Base-by-base conservation (phyloP, 2,888 invertebrate genomes). In the Dione juno region DNA sequence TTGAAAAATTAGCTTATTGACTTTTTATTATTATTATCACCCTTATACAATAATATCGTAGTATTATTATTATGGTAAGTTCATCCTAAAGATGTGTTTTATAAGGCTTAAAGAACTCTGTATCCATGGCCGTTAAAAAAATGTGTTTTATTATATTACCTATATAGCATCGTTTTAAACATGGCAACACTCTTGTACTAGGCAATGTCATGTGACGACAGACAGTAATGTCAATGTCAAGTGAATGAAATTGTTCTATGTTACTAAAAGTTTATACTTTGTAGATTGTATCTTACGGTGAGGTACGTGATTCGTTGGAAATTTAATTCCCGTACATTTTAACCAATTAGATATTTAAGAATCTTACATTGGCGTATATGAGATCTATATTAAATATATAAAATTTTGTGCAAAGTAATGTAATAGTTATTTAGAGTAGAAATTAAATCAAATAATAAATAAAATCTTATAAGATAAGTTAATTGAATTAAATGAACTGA, bases 181-280 rank as follows among this genome's bases (percentile, higher is more conserved):
- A 21, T 67, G 45, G 73, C 59, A 71, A 66, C 68, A 73, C 63
- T 69, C 5, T 5, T 11, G n/a, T n/a, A 35, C 45, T 3, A 28
- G 14, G 6, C 13, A 53, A 71, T 72, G 74, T 75, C 74, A 74
- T 76, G 75, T 74, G 76, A 76, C 76, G 75, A 73, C 50, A 69
- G 57, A 65, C 40, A 61, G 50, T 69, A 75, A 75, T 53, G 72
- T 75, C 72, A 75, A 61, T 64, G 64, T 64, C 64, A 64, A 64
- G 64, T n/a, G 40, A 37, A 65, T 64, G 28, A 52, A n/a, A 45
- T 41, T 61, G 74, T 72, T 72, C 54, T 70, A 57, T 19, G 41
- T 70, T 65, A 63, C 50, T 21, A 59, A 53, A 67, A 21, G 13
- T 19, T 40, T n/a, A 19, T 50, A 53, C 50, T 10, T 35, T 45